A percentile compares a stretch with the other conserved stretches of the same genome.
Conservation (phyloP, 2,797 vertebrate genomes). For the Typhlichthys eigenmanni region DNA sequence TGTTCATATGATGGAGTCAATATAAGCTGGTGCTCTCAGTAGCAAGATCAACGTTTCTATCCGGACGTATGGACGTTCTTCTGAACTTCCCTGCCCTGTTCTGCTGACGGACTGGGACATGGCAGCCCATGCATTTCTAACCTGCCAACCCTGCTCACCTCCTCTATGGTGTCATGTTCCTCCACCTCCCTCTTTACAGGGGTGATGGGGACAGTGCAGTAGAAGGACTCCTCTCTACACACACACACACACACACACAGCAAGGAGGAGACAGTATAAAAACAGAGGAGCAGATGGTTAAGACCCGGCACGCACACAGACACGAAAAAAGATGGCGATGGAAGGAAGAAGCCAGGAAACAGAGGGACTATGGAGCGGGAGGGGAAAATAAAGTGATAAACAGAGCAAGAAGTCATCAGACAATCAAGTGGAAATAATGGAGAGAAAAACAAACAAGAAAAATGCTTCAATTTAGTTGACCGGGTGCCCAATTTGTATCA, state of each 20-base stretch:
- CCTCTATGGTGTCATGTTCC: slow-evolving; percentile 86
- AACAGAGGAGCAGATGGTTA: slow-evolving; percentile 60
- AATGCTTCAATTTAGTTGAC: slow-evolving; percentile 37
- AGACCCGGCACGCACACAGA: slow-evolving; percentile 35
- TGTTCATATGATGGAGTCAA: no score
- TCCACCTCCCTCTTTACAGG: slow-evolving; percentile 90
- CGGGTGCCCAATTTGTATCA: slow-evolving; percentile 35
- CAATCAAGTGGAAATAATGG: slow-evolving; percentile 41
- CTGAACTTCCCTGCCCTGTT: slow-evolving; percentile 22
- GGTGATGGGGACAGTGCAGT: slow-evolving; percentile 91
- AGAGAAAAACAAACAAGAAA: slow-evolving; percentile 27
- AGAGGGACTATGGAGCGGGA: slow-evolving; percentile 49
- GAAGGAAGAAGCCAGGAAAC: slow-evolving; percentile 56
- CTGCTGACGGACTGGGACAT: slow-evolving; percentile 45
- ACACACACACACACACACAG: slow-evolving; percentile 61
- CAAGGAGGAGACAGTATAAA: slow-evolving; percentile 57
- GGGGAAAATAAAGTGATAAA: slow-evolving; percentile 37
- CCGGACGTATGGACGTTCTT: slow-evolving; percentile 18
- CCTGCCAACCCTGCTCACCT: slow-evolving; percentile 82
- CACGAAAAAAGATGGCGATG: slow-evolving; percentile 54
- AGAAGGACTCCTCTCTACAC: slow-evolving; percentile 90
- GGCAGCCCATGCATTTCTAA: slow-evolving; percentile 63
- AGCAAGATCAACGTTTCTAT: slow-evolving; percentile 16
- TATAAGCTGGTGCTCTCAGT: no score
- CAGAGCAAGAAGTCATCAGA: slow-evolving; percentile 45